Conservation (phyloP, 2,888 invertebrate genomes). For the Protula sp. region DNA sequence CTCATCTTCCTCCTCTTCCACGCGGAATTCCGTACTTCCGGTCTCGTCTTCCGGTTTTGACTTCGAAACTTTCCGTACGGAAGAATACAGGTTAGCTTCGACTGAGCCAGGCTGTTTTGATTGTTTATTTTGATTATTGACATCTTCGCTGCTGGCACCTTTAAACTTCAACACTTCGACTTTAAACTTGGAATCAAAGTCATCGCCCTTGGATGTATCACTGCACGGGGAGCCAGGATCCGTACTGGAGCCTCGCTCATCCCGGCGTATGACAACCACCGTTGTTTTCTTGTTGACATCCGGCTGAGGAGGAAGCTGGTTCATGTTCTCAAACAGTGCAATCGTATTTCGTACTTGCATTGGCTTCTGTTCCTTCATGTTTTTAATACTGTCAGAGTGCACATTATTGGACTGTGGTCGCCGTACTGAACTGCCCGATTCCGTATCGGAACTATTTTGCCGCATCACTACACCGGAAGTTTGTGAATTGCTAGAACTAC, state of each 20-base stretch:
- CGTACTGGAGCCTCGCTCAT: neutral
- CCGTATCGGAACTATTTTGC: neutral
- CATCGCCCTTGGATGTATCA: neutral
- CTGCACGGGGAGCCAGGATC: neutral
- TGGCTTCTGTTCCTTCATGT: neutral
- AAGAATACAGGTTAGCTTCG: neutral
- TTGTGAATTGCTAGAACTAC: too few relatives aligned
- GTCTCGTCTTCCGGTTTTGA: too few relatives aligned
- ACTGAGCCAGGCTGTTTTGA: neutral
- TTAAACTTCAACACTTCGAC: neutral
- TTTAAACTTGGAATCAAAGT: neutral
- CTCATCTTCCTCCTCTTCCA: neutral
- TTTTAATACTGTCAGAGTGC: constrained; percentile 5
- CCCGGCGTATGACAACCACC: neutral
- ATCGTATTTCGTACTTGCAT: constrained; percentile 7
- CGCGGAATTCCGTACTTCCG: neutral
- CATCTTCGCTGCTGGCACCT: neutral
- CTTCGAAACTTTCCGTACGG: neutral
- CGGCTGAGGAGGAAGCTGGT: neutral
- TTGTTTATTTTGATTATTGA: too few relatives aligned
- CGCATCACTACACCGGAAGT: too few relatives aligned
- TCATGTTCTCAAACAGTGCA: constrained; percentile 13
- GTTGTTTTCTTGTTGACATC: neutral
- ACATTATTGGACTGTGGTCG: neutral
- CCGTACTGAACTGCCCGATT: neutral